Evolutionary conservation across 2,888 invertebrate genomes (phyloP).

Genomic region (Theretra japonica): DNA sequence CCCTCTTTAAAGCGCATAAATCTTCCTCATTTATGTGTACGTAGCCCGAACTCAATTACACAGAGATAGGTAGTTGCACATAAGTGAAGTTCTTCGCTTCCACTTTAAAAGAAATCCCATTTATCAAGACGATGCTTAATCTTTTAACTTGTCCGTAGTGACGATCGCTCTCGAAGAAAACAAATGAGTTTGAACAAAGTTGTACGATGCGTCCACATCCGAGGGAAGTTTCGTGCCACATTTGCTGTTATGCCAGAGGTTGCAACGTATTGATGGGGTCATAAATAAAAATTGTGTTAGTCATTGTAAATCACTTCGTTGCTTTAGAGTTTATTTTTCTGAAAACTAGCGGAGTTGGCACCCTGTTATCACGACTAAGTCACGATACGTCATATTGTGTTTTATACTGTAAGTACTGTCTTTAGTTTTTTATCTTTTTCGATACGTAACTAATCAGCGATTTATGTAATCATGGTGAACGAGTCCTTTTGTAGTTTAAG

Average conservation of each 20-base stretch:
- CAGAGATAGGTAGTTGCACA: slow-evolving; percentile 4
- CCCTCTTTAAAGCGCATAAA: background rate
- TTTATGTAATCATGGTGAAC: too few species aligned
- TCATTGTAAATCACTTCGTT: too few species aligned
- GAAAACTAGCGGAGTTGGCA: too few species aligned
- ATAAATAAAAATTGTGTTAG: too few species aligned
- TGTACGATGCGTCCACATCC: slow-evolving; percentile 26
- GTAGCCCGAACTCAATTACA: background rate
- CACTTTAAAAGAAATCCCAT: slow-evolving; percentile 51
- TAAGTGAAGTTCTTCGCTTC: slow-evolving; percentile 35
- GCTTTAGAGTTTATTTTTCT: too few species aligned
- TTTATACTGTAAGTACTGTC: too few species aligned
- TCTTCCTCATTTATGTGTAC: background rate
- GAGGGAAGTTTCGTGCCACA: background rate
- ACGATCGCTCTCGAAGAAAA: slow-evolving; percentile 37
- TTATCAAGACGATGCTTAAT: slow-evolving; percentile 58
- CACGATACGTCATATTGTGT: too few species aligned
- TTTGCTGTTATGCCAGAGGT: background rate
- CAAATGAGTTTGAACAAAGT: slow-evolving; percentile 33
- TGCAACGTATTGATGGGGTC: background rate
- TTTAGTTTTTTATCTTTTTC: too few species aligned
- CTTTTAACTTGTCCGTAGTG: slow-evolving; percentile 50
- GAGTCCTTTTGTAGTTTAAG: too few species aligned
- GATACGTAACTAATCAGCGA: too few species aligned
- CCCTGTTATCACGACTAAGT: too few species aligned